Conservation (phyloP, 2,797 vertebrate species). For the Megaceryle alcyon region DNA sequence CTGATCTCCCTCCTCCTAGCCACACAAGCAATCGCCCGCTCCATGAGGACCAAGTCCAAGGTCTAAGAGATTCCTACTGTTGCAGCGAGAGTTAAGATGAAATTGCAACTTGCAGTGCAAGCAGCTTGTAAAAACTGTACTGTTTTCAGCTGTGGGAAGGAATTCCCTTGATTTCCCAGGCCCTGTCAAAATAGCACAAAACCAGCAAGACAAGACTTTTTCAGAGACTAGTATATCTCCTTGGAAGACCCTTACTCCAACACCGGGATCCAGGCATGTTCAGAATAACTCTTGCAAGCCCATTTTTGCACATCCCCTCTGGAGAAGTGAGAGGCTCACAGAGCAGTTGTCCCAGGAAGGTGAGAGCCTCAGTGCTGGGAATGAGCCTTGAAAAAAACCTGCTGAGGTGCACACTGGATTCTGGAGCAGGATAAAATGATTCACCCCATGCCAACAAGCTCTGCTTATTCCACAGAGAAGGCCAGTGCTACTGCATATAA, state of each 20-base stretch:
- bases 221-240: background rate
- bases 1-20: background rate
- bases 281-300: background rate
- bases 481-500: background rate
- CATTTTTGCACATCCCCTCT: background rate
- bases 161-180: background rate
- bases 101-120: background rate
- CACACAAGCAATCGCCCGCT: background rate
- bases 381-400: background rate
- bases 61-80: background rate
- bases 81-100: background rate
- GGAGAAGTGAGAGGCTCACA: background rate
- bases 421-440: fast-evolving
- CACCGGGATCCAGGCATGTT: fast-evolving
- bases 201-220: background rate
- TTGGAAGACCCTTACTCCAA: background rate
- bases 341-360: fast-evolving
- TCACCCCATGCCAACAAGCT: background rate
- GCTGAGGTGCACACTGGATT: fast-evolving
- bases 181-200: background rate
- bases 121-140: background rate
- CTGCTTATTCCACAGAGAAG: background rate
- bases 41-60: background rate
- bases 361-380: background rate
- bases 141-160: background rate